These are phyloP conservation scores for Machimus rusticus DNA, from an alignment of 2,888 invertebrate genomes.

Conservation along the genomic window DNA sequence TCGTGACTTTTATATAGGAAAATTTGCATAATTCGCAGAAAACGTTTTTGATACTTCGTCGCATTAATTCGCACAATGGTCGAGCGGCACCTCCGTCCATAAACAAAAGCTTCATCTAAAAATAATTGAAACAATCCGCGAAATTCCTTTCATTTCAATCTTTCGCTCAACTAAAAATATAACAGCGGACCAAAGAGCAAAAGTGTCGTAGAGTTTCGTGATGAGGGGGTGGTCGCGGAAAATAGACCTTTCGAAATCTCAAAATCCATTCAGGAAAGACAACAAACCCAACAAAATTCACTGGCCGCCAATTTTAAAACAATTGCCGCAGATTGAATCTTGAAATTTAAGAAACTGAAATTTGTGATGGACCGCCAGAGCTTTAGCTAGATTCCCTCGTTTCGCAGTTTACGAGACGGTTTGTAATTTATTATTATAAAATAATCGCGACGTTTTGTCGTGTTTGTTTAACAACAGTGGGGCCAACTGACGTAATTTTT, in stretches of 20 bases:
- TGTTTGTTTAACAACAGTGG: background rate
- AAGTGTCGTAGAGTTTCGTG: background rate
- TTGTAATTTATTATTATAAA: background rate
- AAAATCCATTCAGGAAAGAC: background rate
- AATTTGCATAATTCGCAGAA: slow-evolving; percentile 5
- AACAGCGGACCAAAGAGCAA: background rate
- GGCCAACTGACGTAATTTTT: background rate
- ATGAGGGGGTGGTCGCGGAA: background rate
- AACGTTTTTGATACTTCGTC: background rate
- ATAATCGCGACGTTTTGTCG: background rate
- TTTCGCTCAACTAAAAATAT: slow-evolving; percentile 2
- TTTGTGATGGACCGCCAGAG: background rate
- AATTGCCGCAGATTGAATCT: background rate
- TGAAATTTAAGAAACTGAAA: background rate
- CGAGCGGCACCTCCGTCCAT: background rate
- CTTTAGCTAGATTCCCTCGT: background rate
- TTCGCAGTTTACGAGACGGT: background rate
- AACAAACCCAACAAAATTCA: background rate
- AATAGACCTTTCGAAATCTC: background rate
- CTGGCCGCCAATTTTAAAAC: background rate
- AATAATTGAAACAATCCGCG: slow-evolving; percentile 2
- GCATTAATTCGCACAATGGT: slow-evolving; percentile 3
- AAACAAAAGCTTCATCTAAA: slow-evolving; percentile 21
- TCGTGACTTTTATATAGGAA: background rate
- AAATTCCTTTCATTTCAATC: slow-evolving; percentile 15